Conservation (phyloP, 2,113 vertebrate species). For the Pluvialis apricaria region DNA sequence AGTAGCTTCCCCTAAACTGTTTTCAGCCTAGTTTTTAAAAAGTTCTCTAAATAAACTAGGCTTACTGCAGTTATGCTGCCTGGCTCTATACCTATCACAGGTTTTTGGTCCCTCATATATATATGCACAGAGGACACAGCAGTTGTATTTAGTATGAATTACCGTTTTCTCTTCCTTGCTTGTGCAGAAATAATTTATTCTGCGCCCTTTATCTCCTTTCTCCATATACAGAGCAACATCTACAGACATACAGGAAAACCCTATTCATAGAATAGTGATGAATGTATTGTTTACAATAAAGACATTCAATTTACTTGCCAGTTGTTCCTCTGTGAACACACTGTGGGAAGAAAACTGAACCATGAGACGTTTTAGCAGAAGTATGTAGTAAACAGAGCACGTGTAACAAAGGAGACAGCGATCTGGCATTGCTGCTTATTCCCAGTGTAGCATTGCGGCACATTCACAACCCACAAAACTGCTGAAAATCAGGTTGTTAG, state of each 20-base stretch:
- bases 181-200: not conserved
- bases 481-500: not conserved
- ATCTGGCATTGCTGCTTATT: not conserved
- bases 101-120: not conserved
- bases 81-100: not conserved
- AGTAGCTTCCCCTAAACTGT: not conserved
- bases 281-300: not conserved
- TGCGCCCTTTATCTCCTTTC: not conserved
- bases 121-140: not conserved
- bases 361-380: not conserved
- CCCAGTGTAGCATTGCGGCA: not conserved
- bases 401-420: not conserved
- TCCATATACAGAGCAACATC: not conserved
- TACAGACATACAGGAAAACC: not conserved
- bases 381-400: not conserved
- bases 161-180: not conserved
- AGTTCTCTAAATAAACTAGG: not conserved
- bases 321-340: not conserved
- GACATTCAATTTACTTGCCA: not conserved
- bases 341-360: not conserved
- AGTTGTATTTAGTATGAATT: not conserved
- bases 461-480: not conserved
- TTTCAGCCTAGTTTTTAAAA: not conserved
- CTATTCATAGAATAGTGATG: fast-evolving
- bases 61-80: not conserved